These are phyloP conservation scores for Tribolium castaneum DNA, from an alignment of 1,140 invertebrate species.

Conservation along the genomic window DNA sequence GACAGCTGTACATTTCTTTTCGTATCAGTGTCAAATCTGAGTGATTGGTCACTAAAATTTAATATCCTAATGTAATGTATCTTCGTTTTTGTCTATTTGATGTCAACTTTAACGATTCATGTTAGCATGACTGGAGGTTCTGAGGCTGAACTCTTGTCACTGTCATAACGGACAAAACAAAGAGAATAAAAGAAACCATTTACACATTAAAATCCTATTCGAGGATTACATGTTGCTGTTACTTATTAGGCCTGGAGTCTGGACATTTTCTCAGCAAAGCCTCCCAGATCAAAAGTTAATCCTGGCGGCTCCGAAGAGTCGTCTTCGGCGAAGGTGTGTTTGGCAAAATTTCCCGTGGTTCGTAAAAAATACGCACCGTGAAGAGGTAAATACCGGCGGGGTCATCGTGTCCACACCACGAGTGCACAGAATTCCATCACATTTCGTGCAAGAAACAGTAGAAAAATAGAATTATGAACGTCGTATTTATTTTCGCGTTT, in stretches of 20 bases:
- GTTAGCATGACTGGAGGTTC: background rate
- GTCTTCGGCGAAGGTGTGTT: background rate
- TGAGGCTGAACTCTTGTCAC: background rate
- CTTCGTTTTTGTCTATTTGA: background rate
- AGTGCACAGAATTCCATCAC: slow-evolving; percentile 5
- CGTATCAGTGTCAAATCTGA: background rate
- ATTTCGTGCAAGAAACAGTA: slow-evolving; percentile 12
- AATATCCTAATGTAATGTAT: background rate
- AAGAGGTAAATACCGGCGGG: background rate
- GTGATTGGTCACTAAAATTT: background rate
- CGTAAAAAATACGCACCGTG: background rate
- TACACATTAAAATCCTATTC: background rate
- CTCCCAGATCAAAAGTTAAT: background rate
- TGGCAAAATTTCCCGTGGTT: background rate
- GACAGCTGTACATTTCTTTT: background rate
- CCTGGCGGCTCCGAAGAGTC: background rate
- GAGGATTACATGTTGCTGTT: background rate
- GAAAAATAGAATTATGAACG: slow-evolving; percentile 5
- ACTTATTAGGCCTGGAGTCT: background rate
- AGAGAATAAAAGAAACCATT: background rate
- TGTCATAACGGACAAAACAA: background rate
- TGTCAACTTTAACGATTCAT: background rate
- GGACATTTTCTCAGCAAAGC: background rate
- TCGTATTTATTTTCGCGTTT: slow-evolving; percentile 3
- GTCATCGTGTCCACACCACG: background rate